Evolutionary conservation across 2,113 vertebrate genomes (phyloP).

Genomic region (Shinisaurus crocodilurus): DNA sequence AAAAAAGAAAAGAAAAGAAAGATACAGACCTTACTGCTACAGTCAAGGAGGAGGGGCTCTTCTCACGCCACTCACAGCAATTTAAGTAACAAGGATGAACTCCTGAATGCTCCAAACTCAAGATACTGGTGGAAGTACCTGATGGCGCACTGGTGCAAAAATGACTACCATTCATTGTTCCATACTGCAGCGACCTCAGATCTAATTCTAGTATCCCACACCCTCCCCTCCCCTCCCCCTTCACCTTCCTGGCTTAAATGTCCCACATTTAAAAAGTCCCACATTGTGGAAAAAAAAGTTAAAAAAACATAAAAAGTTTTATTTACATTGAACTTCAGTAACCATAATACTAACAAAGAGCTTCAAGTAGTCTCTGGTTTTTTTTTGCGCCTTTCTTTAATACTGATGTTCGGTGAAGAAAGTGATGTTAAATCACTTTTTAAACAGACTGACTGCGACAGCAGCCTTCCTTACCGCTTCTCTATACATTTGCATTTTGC

Average conservation of each 20-base stretch:
- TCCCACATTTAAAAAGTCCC: constrained; percentile 48
- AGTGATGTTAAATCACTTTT: constrained; percentile 62
- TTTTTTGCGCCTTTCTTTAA: constrained; percentile 82
- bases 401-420: constrained; percentile 80
- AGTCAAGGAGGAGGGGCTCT: neutral
- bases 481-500: constrained; percentile 51
- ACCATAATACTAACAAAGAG: constrained; percentile 77
- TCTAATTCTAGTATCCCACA: neutral
- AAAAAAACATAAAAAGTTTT: constrained; percentile 59
- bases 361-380: constrained; percentile 83
- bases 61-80: constrained; percentile 59
- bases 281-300: constrained; percentile 51
- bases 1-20: constrained; percentile 55
- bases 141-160: constrained; percentile 31
- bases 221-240: neutral
- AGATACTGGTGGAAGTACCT: constrained; percentile 21
- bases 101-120: neutral
- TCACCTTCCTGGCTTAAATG: constrained; percentile 37
- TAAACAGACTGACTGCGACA: constrained; percentile 65
- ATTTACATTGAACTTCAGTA: constrained; percentile 80
- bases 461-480: constrained; percentile 68
- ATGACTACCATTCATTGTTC: constrained; percentile 28
- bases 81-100: constrained; percentile 31
- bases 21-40: constrained; percentile 45
- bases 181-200: neutral